phyloP scores from a whole-genome alignment of 2,797 vertebrate genomes.

The Chromis chromis region DNA sequence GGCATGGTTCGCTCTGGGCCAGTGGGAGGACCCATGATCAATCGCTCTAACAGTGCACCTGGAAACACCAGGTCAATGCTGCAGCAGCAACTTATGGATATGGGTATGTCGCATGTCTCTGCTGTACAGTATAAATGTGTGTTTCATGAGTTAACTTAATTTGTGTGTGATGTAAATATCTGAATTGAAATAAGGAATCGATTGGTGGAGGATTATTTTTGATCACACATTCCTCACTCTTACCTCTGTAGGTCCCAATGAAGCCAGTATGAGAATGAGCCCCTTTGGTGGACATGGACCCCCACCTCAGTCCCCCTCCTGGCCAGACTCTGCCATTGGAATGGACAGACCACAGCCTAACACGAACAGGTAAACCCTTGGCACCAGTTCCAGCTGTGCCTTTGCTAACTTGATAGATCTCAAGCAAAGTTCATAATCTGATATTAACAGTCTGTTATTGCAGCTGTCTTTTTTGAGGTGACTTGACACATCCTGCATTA shows the following conservation, averaged over 20 bases:
- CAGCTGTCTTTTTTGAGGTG: not conserved
- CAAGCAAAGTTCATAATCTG: not conserved
- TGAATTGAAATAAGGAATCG: not conserved
- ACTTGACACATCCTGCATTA: not conserved
- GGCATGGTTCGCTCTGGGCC: conserved; percentile 84
- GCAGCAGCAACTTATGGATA: conserved; percentile 92
- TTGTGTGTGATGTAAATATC: not conserved
- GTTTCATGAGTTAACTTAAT: not conserved
- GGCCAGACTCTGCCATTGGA: conserved; percentile 90
- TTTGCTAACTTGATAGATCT: not conserved
- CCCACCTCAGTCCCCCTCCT: conserved; percentile 88
- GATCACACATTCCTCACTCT: not conserved
- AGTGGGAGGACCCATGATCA: conserved; percentile 84
- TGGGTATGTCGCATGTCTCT: conserved; percentile 84
- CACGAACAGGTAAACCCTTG: conserved; percentile 86
- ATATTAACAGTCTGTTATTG: not conserved
- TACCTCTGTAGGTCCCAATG: conserved; percentile 85
- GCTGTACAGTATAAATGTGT: not conserved
- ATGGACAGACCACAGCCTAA: conserved; percentile 84
- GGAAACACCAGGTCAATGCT: conserved; percentile 85
- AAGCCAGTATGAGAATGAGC: conserved; percentile 89
- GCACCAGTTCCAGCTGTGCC: not conserved
- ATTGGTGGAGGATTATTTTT: not conserved
- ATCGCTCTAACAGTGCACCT: conserved; percentile 89
- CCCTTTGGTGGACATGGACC: conserved; percentile 88